A percentile compares a stretch with the other conserved stretches of the same genome.
Conservation (phyloP, 2,797 vertebrate species). For the Cephalopachus bancanus region DNA sequence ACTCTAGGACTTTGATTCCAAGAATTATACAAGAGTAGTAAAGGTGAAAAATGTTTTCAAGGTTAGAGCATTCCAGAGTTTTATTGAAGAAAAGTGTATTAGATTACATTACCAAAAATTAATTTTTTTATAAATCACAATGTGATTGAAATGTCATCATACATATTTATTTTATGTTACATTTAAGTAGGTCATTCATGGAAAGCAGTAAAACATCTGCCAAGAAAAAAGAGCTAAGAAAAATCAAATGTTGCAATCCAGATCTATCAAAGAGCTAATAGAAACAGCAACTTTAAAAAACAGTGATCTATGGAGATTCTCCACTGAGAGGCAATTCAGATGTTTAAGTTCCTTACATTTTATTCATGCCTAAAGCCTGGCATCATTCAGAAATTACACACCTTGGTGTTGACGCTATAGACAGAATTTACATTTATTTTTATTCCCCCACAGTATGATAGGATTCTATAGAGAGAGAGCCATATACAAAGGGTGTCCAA, state of each 20-base stretch:
- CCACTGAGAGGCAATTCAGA: background rate
- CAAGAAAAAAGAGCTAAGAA: background rate
- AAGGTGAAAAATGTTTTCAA: constrained; percentile 65
- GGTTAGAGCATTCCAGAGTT: background rate
- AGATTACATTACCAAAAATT: constrained; percentile 55
- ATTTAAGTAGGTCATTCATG: constrained; percentile 58
- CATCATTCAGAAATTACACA: background rate
- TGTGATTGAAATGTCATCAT: constrained; percentile 44
- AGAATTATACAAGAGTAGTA: constrained; percentile 24
- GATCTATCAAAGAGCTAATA: background rate
- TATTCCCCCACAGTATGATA: accelerated
- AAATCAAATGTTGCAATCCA: background rate
- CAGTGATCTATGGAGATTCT: background rate
- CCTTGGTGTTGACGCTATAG: background rate
- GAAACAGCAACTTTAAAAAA: background rate
- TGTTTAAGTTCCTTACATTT: background rate
- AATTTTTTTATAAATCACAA: constrained; percentile 46
- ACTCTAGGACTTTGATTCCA: background rate
- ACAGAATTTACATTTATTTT: background rate
- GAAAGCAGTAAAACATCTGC: background rate
- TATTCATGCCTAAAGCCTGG: background rate
- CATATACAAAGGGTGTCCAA: no score
- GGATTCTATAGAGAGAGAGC: no score
- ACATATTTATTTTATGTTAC: constrained; percentile 61
- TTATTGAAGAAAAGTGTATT: constrained; percentile 63